Evolutionary conservation across 2,888 invertebrate genomes (phyloP).

Genomic region (Drosophila barbarae): DNA sequence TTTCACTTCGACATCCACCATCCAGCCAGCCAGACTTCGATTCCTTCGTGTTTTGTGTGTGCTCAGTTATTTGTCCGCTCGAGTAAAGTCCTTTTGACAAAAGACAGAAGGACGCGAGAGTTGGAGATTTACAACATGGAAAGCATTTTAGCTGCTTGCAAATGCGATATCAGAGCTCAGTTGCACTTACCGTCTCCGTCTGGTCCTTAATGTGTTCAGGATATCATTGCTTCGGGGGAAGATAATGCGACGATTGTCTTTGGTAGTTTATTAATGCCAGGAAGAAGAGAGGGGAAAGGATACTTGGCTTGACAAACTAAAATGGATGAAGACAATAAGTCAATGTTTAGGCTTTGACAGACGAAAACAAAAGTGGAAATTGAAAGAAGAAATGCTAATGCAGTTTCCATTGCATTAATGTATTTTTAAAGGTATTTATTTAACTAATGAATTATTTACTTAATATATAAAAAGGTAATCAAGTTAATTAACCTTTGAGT

Average conservation of each 20-base stretch:
- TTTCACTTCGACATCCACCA: conserved; percentile 33
- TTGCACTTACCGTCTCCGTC: conserved; percentile 12
- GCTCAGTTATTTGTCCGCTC: conserved; percentile 62
- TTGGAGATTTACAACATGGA: conserved; percentile 58
- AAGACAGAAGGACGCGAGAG: background rate
- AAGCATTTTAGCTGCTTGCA: conserved; percentile 66
- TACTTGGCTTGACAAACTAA: conserved; percentile 4
- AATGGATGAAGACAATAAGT: conserved; percentile 3
- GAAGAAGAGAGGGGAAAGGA: background rate
- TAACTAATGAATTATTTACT: background rate
- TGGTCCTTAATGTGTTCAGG: conserved; percentile 3
- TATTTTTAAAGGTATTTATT: too few relatives aligned
- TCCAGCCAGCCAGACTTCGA: conserved; percentile 7
- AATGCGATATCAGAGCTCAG: conserved; percentile 40
- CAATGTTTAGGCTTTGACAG: conserved; percentile 1
- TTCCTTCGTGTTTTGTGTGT: conserved; percentile 21
- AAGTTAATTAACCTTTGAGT: background rate
- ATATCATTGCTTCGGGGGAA: conserved; percentile 16
- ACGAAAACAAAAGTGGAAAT: background rate
- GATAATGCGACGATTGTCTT: conserved; percentile 40
- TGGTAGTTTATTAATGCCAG: conserved; percentile 29
- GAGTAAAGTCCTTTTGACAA: conserved; percentile 45
- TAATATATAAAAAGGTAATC: too few relatives aligned
- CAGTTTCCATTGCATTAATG: background rate
- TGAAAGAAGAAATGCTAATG: background rate